phyloP scores from a whole-genome alignment of 2,113 vertebrate genomes.

The Trichomycterus rosablanca region DNA sequence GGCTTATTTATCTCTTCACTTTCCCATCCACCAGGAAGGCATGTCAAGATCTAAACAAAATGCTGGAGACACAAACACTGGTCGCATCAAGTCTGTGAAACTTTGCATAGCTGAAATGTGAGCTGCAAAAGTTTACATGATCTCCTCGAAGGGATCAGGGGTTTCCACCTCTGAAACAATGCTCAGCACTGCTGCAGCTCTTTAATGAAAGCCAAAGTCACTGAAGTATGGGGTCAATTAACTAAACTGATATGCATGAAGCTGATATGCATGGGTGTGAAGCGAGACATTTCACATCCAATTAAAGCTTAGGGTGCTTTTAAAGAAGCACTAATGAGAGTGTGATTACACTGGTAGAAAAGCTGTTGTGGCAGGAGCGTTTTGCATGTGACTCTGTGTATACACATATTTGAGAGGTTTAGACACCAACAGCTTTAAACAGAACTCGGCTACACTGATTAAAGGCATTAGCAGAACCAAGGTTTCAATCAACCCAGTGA shows the following conservation, averaged over 20 bases:
- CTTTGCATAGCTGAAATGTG: not conserved
- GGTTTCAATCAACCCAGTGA: too few species aligned
- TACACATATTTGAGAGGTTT: not conserved
- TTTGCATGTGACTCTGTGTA: not conserved
- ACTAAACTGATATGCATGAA: conserved; percentile 68
- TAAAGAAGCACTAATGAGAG: conserved; percentile 90
- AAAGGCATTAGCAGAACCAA: too few species aligned
- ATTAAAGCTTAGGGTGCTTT: conserved; percentile 90
- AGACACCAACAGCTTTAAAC: too few species aligned
- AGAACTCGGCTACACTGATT: too few species aligned
- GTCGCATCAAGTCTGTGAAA: conserved; percentile 1
- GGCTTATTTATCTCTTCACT: too few species aligned
- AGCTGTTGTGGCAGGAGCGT: conserved; percentile 62
- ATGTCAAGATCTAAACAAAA: too few species aligned
- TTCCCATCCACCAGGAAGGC: too few species aligned
- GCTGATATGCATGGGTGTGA: conserved; percentile 66
- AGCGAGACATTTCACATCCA: conserved; percentile 84
- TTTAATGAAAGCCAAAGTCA: conserved; percentile 53
- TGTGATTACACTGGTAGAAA: conserved; percentile 88
- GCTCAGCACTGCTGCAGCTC: not conserved
- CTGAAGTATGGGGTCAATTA: conserved; percentile 60
- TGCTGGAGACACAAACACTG: too few species aligned
- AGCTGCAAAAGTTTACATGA: conserved; percentile 5
- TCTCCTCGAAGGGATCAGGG: conserved; percentile 4
- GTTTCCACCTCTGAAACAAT: conserved; percentile 10